phyloP scores from a whole-genome alignment of 2,797 vertebrate genomes.

The Kryptolebias ocellatus region DNA sequence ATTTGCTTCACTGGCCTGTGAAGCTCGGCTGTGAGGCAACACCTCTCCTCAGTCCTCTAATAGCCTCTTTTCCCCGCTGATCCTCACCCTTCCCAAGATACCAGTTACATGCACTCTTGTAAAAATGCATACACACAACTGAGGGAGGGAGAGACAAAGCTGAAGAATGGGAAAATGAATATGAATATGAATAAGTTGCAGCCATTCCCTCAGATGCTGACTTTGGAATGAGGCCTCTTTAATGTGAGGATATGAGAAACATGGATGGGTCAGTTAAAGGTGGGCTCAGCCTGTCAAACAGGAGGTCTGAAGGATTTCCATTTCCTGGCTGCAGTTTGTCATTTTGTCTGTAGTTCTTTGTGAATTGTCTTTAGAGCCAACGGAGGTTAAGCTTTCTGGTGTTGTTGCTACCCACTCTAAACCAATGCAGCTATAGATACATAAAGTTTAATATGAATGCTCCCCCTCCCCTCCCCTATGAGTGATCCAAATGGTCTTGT shows the following conservation, averaged over 20 bases:
- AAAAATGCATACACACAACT: slow-evolving; percentile 93
- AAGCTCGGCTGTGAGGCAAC: slow-evolving; percentile 90
- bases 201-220: slow-evolving; percentile 83
- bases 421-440: slow-evolving; percentile 30
- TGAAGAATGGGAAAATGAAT: slow-evolving; percentile 47
- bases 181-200: slow-evolving; percentile 27
- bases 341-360: slow-evolving; percentile 71
- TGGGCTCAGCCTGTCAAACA: slow-evolving; percentile 84
- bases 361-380: slow-evolving; percentile 55
- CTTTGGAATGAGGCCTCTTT: slow-evolving; percentile 86
- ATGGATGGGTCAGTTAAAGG: slow-evolving; percentile 81
- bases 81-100: slow-evolving; percentile 85
- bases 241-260: slow-evolving; percentile 85
- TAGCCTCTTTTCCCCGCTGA: slow-evolving; percentile 87
- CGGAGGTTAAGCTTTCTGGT: slow-evolving; percentile 64
- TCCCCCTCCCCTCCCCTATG: slow-evolving; percentile 38
- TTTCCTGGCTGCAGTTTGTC: slow-evolving; percentile 77
- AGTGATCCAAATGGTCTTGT: slow-evolving; percentile 75
- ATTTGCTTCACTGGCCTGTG: slow-evolving; percentile 97
- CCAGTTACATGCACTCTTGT: slow-evolving; percentile 94
- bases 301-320: slow-evolving; percentile 71
- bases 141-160: slow-evolving; percentile 27
- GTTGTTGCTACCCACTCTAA: slow-evolving; percentile 53
- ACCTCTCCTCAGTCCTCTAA: slow-evolving; percentile 94
- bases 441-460: slow-evolving; percentile 41